Evolutionary conservation across 2,888 invertebrate genomes (phyloP), one percentile per base, ranked within the genome.

Genomic region (Myopa testacea): DNA sequence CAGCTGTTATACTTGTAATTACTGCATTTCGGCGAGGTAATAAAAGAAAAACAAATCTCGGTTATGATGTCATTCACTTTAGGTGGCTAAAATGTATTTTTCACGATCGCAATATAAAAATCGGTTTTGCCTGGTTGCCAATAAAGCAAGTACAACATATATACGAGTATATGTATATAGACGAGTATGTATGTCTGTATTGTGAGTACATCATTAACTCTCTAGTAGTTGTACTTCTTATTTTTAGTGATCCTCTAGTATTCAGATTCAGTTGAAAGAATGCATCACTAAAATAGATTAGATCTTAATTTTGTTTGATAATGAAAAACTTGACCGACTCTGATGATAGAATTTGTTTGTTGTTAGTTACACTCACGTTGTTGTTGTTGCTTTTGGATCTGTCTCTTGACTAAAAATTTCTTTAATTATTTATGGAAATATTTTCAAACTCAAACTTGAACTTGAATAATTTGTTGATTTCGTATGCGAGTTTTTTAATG

Each of bases 11-110:
- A 60, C 52, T 26, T 6, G 19, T 38, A 7, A 62, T 62, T 63
- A 72, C 40, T 40, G 40, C 40, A 72, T 37, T 38, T 8, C 14
- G 58, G 14, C 62, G 19, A n/a, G 69, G 70, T 10, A 60, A 63
- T 38, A 70, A 76, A 70, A 60, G n/a, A 40, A 34, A 8, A 50
- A 38, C 63, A 58, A 73, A 76, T 76, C 73, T 76, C 78, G 76
- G 76, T 73, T 69, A 78, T 78, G 78, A 78, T 78, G 78, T 78
- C 78, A 78, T 78, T 78, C 73, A 76, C 75, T 78, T 70, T 60
- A 38, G 40, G 37, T 68, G 58, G 40, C n/a, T 40, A 26, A 60
- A 70, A 70, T 68, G 16, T 58, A 40, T 58, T 58, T 75, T 78
- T 37, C 16, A 26, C 34, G 58, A 19, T 71, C 55, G 69, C 16